Evolutionary conservation across 2,797 vertebrate genomes (phyloP), one percentile per base, ranked within the genome.

Genomic region (Jordanella pulchra): DNA sequence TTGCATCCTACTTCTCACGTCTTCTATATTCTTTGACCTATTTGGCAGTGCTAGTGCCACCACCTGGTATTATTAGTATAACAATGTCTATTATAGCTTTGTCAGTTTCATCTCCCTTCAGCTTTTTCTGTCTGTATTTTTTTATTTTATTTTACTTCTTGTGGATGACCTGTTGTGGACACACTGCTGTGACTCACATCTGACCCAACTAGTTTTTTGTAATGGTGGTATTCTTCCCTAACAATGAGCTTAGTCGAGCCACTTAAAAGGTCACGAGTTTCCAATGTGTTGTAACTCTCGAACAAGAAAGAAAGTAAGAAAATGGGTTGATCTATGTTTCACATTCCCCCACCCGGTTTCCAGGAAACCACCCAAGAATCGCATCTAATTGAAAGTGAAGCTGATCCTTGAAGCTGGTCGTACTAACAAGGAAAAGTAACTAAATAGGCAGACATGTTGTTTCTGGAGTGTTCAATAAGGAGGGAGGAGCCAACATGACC

Each of bases 261-360:
- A 39, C 32, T 2, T 7, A 28, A 30, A 39, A 25, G 1, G 30
- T 25, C 21, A 54, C 3, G 13, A 27, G 21, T 18, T 9, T 63
- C 39, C 60, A 44, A 17, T 63, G 42, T 42, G 60, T 44, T 44
- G 42, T 63, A 42, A 23, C 35, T 63, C 35, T 63, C 21, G 3
- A 4, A 9, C 27, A 42, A 7, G 60, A 63, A 3, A 32, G 32
- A 21, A 61, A 25, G 23, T 42, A 25, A 63, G 35, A 63, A 63
- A 42, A 42, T 6, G 1, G 60, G 14, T 3, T 21, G 32, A 14
- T 21, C 35, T 44, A 4, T 39, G 35, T 21, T 39, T 39, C 58
- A 77, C 80, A 89, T 86, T 86, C 80, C 76, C 76, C 51, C 25
- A 65, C 10, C 56, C 0, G 3, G 30, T 56, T 77, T 44, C 13